Conservation (phyloP, 2,113 vertebrate species). For the Tachysurus vachellii region DNA sequence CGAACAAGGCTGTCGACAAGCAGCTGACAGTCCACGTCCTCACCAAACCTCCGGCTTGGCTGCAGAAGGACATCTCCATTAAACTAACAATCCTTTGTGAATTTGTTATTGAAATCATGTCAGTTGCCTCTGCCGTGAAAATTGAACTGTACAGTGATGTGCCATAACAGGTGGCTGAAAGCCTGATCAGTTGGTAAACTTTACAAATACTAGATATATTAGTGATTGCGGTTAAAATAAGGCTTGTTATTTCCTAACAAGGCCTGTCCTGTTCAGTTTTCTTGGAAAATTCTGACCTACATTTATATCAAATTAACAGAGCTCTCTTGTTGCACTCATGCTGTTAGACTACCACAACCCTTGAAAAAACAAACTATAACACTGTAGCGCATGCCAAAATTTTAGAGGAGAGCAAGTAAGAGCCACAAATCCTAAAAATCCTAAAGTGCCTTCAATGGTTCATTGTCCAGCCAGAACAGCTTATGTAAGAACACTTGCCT, state of each 20-base stretch:
- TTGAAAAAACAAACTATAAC: constrained; percentile 53
- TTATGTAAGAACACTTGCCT: constrained; percentile 35
- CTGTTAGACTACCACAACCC: constrained; percentile 38
- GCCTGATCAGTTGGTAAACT: constrained; percentile 16
- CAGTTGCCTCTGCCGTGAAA: constrained; percentile 6
- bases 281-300: constrained; percentile 44
- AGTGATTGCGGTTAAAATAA: neutral
- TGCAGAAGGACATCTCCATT: constrained; percentile 9
- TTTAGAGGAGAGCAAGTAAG: constrained; percentile 41
- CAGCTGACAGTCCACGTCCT: constrained; percentile 52
- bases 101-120: constrained; percentile 27
- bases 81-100: constrained; percentile 2
- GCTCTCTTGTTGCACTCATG: constrained; percentile 38
- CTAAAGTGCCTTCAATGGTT: constrained; percentile 32
- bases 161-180: constrained; percentile 40
- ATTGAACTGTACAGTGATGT: constrained; percentile 10
- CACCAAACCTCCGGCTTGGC: constrained; percentile 12
- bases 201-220: constrained; percentile 12
- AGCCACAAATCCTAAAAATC: constrained; percentile 30
- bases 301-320: constrained; percentile 54
- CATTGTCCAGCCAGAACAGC: constrained; percentile 30
- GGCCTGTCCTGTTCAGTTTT: constrained; percentile 15
- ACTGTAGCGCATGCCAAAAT: constrained; percentile 28
- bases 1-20: constrained; percentile 57
- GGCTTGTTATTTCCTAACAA: neutral